A percentile compares a stretch with the other conserved stretches of the same genome.
Conservation (phyloP, 2,113 vertebrate genomes). For the Neodontobutis hainanensis region DNA sequence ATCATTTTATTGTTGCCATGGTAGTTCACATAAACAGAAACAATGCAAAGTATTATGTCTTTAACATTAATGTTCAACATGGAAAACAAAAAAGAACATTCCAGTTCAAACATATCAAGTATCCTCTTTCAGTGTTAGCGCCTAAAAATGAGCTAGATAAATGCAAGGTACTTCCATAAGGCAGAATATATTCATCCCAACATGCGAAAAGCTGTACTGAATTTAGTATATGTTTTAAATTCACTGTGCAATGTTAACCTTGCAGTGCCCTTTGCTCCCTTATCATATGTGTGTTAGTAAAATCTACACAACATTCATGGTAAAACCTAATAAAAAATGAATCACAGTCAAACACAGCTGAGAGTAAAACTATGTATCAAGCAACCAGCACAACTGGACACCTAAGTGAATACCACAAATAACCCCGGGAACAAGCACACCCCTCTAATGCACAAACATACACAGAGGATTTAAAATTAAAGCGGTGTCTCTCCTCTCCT, state of each 20-base stretch:
- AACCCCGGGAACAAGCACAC: conserved; percentile 4
- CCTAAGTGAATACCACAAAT: background rate
- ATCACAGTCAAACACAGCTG: background rate
- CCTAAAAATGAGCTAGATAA: no score
- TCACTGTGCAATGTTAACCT: conserved; percentile 8
- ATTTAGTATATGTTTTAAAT: background rate
- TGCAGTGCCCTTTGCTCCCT: background rate
- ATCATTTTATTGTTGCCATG: background rate
- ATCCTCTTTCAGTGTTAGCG: no score
- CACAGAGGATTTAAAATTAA: conserved; percentile 37
- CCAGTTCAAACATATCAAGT: no score
- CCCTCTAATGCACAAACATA: background rate
- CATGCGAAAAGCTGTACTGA: background rate
- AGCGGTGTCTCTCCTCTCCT: conserved; percentile 37
- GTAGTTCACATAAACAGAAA: background rate
- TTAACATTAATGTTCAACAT: no score
- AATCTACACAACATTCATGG: background rate
- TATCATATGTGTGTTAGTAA: background rate
- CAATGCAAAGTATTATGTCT: background rate
- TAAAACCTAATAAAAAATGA: conserved; percentile 7
- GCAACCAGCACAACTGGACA: background rate
- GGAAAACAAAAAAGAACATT: no score
- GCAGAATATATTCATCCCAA: background rate
- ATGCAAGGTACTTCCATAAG: no score
- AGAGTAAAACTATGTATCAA: background rate